Evolutionary conservation across 2,113 vertebrate species (phyloP).

Genomic region (Gobiocypris rarus): DNA sequence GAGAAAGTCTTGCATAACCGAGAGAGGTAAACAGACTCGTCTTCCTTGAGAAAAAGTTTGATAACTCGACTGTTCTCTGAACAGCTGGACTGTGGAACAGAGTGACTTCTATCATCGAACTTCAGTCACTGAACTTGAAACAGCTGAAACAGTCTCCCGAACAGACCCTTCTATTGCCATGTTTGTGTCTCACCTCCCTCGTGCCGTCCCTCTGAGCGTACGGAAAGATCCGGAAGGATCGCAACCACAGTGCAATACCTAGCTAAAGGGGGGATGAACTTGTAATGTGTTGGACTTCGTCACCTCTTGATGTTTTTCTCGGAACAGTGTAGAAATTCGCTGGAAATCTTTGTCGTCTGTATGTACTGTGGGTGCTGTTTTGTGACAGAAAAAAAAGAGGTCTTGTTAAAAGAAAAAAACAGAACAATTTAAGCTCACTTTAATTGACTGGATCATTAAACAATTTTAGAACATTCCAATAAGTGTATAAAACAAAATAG

Average conservation of each 20-base stretch:
- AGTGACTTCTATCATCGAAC: slow-evolving; percentile 23
- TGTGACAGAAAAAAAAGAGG: slow-evolving; percentile 71
- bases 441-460: slow-evolving; percentile 52
- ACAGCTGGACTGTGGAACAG: not conserved
- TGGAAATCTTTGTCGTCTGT: slow-evolving; percentile 75
- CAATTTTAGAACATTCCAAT: slow-evolving; percentile 58
- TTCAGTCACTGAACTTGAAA: slow-evolving; percentile 17
- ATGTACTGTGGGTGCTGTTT: slow-evolving; percentile 79
- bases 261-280: slow-evolving; percentile 40
- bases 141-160: not conserved
- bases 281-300: slow-evolving; percentile 48
- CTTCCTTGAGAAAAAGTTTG: slow-evolving; percentile 42
- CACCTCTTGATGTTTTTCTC: slow-evolving; percentile 60
- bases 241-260: slow-evolving; percentile 54
- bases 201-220: not conserved
- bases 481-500: slow-evolving; percentile 48
- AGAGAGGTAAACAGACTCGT: slow-evolving; percentile 44
- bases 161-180: slow-evolving; percentile 22
- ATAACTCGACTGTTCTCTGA: slow-evolving; percentile 25
- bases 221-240: slow-evolving; percentile 38
- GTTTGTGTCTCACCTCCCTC: slow-evolving; percentile 12
- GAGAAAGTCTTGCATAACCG: slow-evolving; percentile 16
- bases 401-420: slow-evolving; percentile 49
- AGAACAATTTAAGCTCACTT: slow-evolving; percentile 56
- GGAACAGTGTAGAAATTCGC: slow-evolving; percentile 72